Conservation (phyloP, 2,113 vertebrate species). For the Oncorhynchus nerka region DNA sequence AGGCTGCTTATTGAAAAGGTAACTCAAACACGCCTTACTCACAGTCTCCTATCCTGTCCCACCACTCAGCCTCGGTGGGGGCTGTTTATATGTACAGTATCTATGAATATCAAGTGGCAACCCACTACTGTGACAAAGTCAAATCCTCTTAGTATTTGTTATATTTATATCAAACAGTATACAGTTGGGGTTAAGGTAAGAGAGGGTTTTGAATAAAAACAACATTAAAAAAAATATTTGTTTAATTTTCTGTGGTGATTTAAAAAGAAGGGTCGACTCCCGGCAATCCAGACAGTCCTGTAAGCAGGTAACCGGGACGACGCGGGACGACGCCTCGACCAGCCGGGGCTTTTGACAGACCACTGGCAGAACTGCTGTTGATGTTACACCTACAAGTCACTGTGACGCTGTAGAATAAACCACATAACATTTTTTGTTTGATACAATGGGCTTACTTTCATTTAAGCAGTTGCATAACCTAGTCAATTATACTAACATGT, state of each 20-base stretch:
- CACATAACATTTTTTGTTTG: not conserved
- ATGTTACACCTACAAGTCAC: constrained; percentile 44
- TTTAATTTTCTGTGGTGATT: not conserved
- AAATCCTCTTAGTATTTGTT: not conserved
- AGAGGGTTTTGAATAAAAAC: no score
- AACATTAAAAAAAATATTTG: no score
- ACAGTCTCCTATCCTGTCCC: not conserved
- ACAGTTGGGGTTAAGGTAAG: no score
- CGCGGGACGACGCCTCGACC: constrained; percentile 19
- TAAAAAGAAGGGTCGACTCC: not conserved
- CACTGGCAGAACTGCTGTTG: not conserved
- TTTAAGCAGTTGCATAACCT: no score
- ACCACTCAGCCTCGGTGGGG: not conserved
- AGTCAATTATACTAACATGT: not conserved
- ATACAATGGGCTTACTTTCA: not conserved
- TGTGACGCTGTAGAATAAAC: not conserved
- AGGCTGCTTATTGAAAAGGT: no score
- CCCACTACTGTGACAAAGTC: not conserved
- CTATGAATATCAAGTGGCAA: not conserved
- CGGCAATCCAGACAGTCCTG: constrained; percentile 15
- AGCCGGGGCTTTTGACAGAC: not conserved
- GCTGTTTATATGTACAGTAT: not conserved
- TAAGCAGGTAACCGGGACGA: constrained; percentile 52
- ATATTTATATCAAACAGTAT: not conserved
- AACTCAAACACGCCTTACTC: no score